Evolutionary conservation across 92 coral and sea anemone species (phyloP).

Genomic region (Actinostola sp.): DNA sequence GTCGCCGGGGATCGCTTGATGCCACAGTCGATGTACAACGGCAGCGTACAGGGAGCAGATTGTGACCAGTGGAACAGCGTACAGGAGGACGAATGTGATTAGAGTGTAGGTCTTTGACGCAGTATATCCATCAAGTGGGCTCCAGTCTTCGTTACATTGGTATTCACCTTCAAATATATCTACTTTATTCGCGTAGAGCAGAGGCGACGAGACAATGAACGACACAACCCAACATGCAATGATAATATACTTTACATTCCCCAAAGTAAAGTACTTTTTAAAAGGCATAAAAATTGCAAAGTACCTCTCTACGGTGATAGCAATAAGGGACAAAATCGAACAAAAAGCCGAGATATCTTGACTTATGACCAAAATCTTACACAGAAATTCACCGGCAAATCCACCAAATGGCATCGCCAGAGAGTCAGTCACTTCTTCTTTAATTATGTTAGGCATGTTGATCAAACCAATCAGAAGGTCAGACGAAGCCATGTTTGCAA

Average conservation of each 20-base stretch:
- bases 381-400: conserved; percentile 24
- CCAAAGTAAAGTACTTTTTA: conserved; percentile 55
- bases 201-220: conserved; percentile 56
- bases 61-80: conserved; percentile 43
- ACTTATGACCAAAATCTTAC: conserved; percentile 49
- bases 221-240: conserved; percentile 59
- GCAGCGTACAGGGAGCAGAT: conserved; percentile 54
- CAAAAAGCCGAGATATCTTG: conserved; percentile 71
- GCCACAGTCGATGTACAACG: conserved; percentile 55
- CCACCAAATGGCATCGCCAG: conserved; percentile 33
- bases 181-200: conserved; percentile 69
- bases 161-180: conserved; percentile 14
- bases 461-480: conserved; percentile 54
- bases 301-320: conserved; percentile 72
- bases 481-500: conserved; percentile 69
- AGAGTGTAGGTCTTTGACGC: conserved; percentile 65
- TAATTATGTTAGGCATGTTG: conserved; percentile 61
- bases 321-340: conserved; percentile 65
- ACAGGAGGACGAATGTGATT: conserved; percentile 51
- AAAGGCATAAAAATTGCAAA: conserved; percentile 71
- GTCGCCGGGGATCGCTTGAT: conserved; percentile 58
- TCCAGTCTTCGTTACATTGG: conserved; percentile 71
- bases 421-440: conserved; percentile 41
- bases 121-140: conserved; percentile 33
- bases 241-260: conserved; percentile 56